These are phyloP conservation scores for Bilobella aurantiaca DNA, from an alignment of 1,140 invertebrate genomes.

Conservation along the genomic window DNA sequence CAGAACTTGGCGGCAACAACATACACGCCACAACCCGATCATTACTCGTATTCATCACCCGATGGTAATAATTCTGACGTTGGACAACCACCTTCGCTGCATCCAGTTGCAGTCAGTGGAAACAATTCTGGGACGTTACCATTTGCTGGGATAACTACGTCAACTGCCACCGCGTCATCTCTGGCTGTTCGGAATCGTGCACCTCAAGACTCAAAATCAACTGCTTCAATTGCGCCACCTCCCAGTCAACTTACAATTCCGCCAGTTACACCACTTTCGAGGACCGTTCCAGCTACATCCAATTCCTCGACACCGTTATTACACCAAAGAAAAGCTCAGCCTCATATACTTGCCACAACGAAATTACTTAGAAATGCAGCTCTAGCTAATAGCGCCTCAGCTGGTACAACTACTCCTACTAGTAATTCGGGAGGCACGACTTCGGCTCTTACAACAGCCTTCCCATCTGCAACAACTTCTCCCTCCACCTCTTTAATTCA, in stretches of 20 bases:
- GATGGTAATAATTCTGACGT: background rate
- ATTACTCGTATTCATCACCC: background rate
- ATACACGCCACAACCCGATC: background rate
- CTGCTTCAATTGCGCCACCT: background rate
- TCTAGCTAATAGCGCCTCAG: background rate
- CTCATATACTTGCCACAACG: background rate
- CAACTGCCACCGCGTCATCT: background rate
- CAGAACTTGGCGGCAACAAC: background rate
- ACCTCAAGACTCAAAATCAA: background rate
- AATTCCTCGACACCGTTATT: background rate
- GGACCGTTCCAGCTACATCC: background rate
- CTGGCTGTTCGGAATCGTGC: background rate
- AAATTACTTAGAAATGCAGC: background rate
- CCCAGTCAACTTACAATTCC: too few relatives aligned
- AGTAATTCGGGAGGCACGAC: background rate
- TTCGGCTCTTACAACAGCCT: background rate
- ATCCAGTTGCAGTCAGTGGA: background rate
- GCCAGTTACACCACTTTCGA: too few relatives aligned
- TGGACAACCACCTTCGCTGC: background rate
- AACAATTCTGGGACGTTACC: background rate
- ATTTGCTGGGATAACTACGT: background rate
- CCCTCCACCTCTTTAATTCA: background rate
- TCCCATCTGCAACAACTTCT: background rate
- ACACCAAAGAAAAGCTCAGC: background rate
- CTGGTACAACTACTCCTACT: background rate